Conservation (phyloP, 2,113 vertebrate genomes). For the Alectura lathami region DNA sequence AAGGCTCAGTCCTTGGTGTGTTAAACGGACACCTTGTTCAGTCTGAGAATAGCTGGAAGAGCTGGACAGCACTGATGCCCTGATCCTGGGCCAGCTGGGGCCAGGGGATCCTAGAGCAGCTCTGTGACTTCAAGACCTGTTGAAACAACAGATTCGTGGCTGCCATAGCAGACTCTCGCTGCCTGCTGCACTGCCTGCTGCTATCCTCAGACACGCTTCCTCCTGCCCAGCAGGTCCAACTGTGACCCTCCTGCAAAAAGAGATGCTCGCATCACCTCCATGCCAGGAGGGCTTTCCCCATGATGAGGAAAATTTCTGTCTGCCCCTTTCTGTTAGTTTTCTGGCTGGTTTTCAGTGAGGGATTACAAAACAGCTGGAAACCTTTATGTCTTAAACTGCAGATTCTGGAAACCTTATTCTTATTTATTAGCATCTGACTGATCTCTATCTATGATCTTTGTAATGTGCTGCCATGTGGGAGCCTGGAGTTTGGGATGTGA, state of each 20-base stretch:
- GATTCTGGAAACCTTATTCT: slow-evolving; percentile 51
- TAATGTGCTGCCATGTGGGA: slow-evolving; percentile 52
- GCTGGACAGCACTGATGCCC: not conserved
- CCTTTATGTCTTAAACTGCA: slow-evolving; percentile 36
- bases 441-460: slow-evolving; percentile 52
- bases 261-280: not conserved
- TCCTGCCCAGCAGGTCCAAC: not conserved
- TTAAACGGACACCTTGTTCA: slow-evolving; percentile 19
- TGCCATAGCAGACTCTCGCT: fast-evolving
- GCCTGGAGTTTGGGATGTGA: slow-evolving; percentile 34
- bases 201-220: not conserved
- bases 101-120: not conserved
- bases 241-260: not conserved
- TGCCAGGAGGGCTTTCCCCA: not conserved
- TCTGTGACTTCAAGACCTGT: not conserved
- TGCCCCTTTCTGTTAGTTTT: not conserved
- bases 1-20: not conserved
- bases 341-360: slow-evolving; percentile 38
- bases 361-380: slow-evolving; percentile 57
- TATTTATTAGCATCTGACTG: slow-evolving; percentile 49
- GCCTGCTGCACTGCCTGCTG: not conserved
- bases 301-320: not conserved
- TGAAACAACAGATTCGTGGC: fast-evolving
- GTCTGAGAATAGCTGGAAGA: not conserved
- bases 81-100: not conserved